Conservation (phyloP, 2,888 invertebrate genomes). For the Napeogenes inachia region DNA sequence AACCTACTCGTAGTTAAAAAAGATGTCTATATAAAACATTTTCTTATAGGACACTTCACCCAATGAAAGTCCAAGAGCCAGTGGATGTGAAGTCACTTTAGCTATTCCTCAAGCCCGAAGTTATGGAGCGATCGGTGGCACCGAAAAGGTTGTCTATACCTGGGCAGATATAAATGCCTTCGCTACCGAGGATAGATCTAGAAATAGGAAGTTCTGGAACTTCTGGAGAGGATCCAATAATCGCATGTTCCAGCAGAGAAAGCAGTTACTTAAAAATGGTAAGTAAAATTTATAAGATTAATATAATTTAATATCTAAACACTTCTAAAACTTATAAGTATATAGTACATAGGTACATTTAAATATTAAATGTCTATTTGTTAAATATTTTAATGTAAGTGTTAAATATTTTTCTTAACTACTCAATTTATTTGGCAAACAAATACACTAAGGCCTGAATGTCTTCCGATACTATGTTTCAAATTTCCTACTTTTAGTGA, state of each 20-base stretch:
- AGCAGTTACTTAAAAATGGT: constrained; percentile 87
- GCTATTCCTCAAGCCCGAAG: constrained; percentile 50
- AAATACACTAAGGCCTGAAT: too few species aligned
- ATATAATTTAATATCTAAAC: too few species aligned
- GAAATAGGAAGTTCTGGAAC: constrained; percentile 64
- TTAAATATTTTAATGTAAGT: too few species aligned
- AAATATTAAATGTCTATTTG: too few species aligned
- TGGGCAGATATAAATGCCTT: constrained; percentile 90
- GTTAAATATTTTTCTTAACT: too few species aligned
- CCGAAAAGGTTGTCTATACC: constrained; percentile 81
- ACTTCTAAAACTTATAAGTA: too few species aligned
- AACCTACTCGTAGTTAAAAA: too few species aligned
- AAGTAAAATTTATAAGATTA: constrained; percentile 23
- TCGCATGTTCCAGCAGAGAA: constrained; percentile 74
- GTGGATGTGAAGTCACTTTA: constrained; percentile 55
- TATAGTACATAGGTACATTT: too few species aligned
- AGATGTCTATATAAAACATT: background rate
- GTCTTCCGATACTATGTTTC: too few species aligned
- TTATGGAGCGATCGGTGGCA: constrained; percentile 63
- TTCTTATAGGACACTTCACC: constrained; percentile 44
- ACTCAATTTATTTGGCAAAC: too few species aligned
- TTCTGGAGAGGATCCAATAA: constrained; percentile 59
- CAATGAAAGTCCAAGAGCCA: constrained; percentile 50
- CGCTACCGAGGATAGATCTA: constrained; percentile 75
- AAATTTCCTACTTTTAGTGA: constrained; percentile 71